Percentiles rank a stretch among this genome's conserved stretches.
phyloP scores from a whole-genome alignment of 2,797 vertebrate genomes.

The Octomys mimax region DNA sequence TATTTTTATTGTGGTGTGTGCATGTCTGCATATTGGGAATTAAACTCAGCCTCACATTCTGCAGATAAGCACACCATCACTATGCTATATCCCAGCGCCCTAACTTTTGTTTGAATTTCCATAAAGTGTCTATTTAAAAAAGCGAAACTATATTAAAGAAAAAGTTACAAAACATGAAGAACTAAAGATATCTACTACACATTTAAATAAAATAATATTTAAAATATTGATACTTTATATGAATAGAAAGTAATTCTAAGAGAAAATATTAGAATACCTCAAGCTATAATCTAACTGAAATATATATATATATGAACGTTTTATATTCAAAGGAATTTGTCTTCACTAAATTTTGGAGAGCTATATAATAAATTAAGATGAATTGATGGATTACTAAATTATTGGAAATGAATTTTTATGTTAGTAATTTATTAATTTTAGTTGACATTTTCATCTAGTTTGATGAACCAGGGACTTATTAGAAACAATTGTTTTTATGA shows the following conservation, averaged over 20 bases:
- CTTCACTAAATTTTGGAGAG: background rate
- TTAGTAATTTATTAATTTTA: slow-evolving; percentile 67
- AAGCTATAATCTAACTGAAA: slow-evolving; percentile 35
- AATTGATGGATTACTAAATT: background rate
- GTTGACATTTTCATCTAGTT: slow-evolving; percentile 52
- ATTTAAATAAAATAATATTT: background rate
- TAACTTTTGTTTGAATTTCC: background rate
- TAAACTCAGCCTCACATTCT: background rate
- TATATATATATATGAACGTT: background rate
- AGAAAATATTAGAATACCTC: slow-evolving; percentile 18
- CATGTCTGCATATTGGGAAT: background rate
- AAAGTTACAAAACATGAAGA: background rate
- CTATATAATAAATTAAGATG: slow-evolving; percentile 13
- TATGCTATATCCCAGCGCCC: background rate
- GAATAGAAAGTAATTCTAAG: background rate
- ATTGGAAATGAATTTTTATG: slow-evolving; percentile 13
- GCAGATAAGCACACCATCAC: background rate
- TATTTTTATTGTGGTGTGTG: background rate
- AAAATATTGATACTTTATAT: background rate
- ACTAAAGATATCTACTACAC: background rate
- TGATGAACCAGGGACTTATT: slow-evolving; percentile 17
- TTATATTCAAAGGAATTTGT: background rate
- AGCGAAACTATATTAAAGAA: background rate
- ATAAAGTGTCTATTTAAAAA: background rate
- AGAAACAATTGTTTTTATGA: slow-evolving; percentile 65